phyloP scores from a whole-genome alignment of 2,113 vertebrate genomes.

The Petaurus breviceps region DNA sequence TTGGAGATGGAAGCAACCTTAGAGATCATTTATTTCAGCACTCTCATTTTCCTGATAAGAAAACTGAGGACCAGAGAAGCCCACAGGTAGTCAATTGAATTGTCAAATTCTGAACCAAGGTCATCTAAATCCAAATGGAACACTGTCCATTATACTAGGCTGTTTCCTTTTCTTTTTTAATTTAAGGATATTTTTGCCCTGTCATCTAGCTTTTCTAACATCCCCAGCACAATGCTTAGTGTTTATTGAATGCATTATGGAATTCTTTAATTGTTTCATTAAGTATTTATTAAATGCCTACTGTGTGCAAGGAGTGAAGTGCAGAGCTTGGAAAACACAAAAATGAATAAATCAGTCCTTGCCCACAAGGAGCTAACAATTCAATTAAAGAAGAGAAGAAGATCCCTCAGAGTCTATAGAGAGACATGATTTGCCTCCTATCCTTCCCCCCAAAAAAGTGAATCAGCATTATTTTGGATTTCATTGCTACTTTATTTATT shows the following conservation, averaged over 20 bases:
- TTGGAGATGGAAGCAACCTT: not conserved
- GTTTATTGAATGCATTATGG: not conserved
- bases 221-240: not conserved
- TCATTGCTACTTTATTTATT: not conserved
- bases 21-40: not conserved
- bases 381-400: not conserved
- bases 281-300: not conserved
- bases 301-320: not conserved
- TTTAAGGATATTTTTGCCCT: not conserved
- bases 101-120: not conserved
- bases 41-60: not conserved
- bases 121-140: not conserved
- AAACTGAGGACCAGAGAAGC: not conserved
- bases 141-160: not conserved
- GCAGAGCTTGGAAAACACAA: not conserved
- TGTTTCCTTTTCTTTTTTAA: not conserved
- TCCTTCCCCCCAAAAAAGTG: not conserved
- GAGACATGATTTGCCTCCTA: not conserved
- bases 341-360: not conserved
- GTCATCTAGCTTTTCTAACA: not conserved
- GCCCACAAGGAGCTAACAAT: not conserved
- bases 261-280: not conserved
- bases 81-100: not conserved
- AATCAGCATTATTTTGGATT: not conserved
- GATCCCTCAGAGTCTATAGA: not conserved